phyloP scores from a whole-genome alignment of 35 echinoderm and acorn worm species.

The Amphiura filiformis region DNA sequence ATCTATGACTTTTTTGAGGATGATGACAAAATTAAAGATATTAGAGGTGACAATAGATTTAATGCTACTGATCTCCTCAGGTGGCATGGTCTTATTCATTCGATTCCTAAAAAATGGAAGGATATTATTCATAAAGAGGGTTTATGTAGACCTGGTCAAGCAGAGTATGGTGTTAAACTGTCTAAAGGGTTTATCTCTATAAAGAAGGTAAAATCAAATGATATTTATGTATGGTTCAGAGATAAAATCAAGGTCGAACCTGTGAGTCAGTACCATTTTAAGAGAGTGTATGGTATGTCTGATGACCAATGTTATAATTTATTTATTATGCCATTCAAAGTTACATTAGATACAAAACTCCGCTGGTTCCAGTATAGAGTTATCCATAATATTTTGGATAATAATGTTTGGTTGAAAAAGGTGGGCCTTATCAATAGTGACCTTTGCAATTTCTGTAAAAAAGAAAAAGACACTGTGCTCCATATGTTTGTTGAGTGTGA shows the following conservation, averaged over 20 bases:
- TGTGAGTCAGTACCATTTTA: background rate
- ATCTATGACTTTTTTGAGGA: background rate
- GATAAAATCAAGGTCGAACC: background rate
- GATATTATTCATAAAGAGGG: background rate
- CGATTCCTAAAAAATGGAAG: background rate
- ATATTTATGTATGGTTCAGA: background rate
- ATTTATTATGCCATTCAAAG: background rate
- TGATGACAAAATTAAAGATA: background rate
- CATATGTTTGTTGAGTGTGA: background rate
- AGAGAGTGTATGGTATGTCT: background rate
- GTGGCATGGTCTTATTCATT: background rate
- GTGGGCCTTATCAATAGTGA: background rate
- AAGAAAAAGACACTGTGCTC: background rate
- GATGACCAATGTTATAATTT: background rate
- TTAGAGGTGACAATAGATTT: background rate
- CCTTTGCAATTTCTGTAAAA: background rate
- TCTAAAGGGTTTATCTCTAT: background rate
- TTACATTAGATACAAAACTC: background rate
- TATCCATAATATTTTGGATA: background rate
- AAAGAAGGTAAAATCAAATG: background rate
- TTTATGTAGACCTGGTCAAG: background rate
- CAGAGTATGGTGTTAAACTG: background rate
- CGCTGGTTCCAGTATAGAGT: background rate
- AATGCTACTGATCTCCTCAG: background rate
- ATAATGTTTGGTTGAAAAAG: background rate